Conservation (phyloP, 2,888 invertebrate genomes). For the Pachymerium ferrugineum region DNA sequence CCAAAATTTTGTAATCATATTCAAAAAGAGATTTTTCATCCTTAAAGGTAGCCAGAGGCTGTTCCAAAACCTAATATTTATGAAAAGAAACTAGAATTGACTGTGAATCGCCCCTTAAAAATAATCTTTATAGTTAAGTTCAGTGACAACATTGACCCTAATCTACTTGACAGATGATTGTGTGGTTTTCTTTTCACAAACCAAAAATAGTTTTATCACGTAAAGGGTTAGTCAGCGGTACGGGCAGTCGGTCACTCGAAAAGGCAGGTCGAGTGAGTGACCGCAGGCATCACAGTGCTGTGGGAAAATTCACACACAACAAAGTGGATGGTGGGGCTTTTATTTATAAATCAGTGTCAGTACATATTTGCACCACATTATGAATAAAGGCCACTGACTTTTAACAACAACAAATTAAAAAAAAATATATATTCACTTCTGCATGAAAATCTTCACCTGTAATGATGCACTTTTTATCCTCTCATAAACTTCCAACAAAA, state of each 20-base stretch:
- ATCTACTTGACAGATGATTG: too few relatives aligned
- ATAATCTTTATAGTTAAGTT: too few relatives aligned
- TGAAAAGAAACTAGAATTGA: too few relatives aligned
- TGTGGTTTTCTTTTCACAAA: neutral
- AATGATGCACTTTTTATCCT: too few relatives aligned
- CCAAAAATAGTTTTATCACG: conserved; percentile 6
- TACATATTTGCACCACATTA: conserved; percentile 19
- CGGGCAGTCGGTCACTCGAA: conserved; percentile 27
- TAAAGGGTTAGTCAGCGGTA: conserved; percentile 10
- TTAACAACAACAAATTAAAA: too few relatives aligned
- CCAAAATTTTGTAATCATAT: neutral
- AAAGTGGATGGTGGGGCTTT: conserved; percentile 22
- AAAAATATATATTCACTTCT: neutral
- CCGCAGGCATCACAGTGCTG: conserved; percentile 15
- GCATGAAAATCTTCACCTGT: neutral
- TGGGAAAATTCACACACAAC: conserved; percentile 27
- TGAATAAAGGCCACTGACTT: conserved; percentile 22
- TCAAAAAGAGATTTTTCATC: too few relatives aligned
- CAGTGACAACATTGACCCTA: too few relatives aligned
- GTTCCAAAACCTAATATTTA: too few relatives aligned
- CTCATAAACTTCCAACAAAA: neutral
- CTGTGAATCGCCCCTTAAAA: too few relatives aligned
- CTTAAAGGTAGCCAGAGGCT: too few relatives aligned
- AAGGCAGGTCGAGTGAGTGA: conserved; percentile 24
- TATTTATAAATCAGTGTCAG: conserved; percentile 27